These are phyloP conservation scores for Drosophila multiciliata DNA, from an alignment of 2,888 invertebrate species.

Conservation along the genomic window DNA sequence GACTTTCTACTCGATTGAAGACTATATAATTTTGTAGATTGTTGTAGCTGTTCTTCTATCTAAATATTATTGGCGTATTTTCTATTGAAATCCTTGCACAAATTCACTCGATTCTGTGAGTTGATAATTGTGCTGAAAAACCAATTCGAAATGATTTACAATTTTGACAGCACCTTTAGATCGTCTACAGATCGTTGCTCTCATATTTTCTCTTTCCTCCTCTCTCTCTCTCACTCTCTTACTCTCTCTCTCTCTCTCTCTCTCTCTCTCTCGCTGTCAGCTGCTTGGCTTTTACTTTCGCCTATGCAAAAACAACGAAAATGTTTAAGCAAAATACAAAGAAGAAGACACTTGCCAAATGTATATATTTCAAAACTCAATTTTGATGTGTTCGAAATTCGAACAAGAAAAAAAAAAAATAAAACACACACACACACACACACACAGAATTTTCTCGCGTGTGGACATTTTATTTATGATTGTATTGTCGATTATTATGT, in stretches of 20 bases:
- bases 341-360: slow-evolving; percentile 30
- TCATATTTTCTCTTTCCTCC: slow-evolving; percentile 9
- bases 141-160: slow-evolving; percentile 16
- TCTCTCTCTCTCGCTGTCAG: slow-evolving; percentile 20
- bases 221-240: neutral
- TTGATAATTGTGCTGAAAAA: slow-evolving; percentile 21
- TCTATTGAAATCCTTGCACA: neutral
- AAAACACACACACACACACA: neutral
- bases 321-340: slow-evolving; percentile 2
- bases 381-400: slow-evolving; percentile 73
- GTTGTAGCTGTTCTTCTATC: neutral
- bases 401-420: slow-evolving; percentile 36
- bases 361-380: slow-evolving; percentile 49
- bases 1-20: neutral
- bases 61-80: slow-evolving; percentile 5
- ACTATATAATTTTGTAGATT: neutral
- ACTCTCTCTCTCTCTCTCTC: slow-evolving; percentile 3
- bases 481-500: slow-evolving; percentile 17
- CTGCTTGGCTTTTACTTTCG: slow-evolving; percentile 58
- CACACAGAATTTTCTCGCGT: slow-evolving; percentile 26
- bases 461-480: slow-evolving; percentile 58
- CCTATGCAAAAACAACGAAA: slow-evolving; percentile 51
- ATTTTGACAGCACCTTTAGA: slow-evolving; percentile 35
- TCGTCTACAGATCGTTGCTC: slow-evolving; percentile 34
- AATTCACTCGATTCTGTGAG: slow-evolving; percentile 1